Conservation (phyloP, 2,888 invertebrate species). For the Palloptera scutellata region DNA sequence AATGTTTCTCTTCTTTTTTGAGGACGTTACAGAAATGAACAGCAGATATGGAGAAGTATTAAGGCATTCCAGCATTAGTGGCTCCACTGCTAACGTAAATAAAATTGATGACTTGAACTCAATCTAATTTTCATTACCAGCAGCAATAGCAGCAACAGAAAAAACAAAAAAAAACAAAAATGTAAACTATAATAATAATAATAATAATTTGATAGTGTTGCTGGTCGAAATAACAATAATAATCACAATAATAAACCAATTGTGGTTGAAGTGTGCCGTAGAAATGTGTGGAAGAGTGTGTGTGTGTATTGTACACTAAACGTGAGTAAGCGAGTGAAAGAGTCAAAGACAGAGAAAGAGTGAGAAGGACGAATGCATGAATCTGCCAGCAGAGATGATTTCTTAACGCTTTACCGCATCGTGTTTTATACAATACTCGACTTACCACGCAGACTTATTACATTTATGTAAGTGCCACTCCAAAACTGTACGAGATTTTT, state of each 20-base stretch:
- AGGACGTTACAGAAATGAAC: not conserved
- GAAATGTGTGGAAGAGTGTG: constrained; percentile 2
- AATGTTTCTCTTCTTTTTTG: not conserved
- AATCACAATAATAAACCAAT: constrained; percentile 31
- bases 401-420: too few relatives aligned
- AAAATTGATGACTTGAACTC: constrained; percentile 23
- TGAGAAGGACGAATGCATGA: too few relatives aligned
- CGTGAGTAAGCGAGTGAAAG: too few relatives aligned
- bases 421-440: too few relatives aligned
- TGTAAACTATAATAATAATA: not conserved
- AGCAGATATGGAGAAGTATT: not conserved
- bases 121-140: constrained; percentile 25
- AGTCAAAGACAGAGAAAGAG: too few relatives aligned
- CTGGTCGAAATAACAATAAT: constrained; percentile 21
- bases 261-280: constrained; percentile 27
- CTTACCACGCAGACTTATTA: constrained; percentile 23
- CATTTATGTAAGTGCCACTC: constrained; percentile 29
- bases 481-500: constrained; percentile 14
- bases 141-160: constrained; percentile 13
- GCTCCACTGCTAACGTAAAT: constrained; percentile 10
- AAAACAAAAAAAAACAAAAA: too few relatives aligned
- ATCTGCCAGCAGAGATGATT: too few relatives aligned
- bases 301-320: too few relatives aligned
- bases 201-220: constrained; percentile 19
- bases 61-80: not conserved